Base-by-base conservation (phyloP, 1,140 invertebrate genomes). In the Schlechtendalia chinensis region DNA sequence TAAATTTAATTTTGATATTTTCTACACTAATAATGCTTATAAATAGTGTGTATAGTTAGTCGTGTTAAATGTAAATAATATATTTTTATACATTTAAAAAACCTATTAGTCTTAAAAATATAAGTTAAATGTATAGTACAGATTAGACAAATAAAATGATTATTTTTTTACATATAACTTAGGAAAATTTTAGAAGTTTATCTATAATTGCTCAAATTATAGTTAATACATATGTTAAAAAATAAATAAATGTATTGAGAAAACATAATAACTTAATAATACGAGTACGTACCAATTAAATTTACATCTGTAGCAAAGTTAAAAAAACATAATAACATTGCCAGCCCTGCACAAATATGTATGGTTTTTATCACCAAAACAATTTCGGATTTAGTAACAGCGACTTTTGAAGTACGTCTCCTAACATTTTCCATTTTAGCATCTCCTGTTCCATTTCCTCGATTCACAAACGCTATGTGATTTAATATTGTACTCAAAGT, bases 391-490 rank as follows among this genome's bases (percentile, higher is more conserved):
- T 79, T 79, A 22, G 75, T 79, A 14, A 79, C 39, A 50, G 75
- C 39, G 0, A 79, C 75, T 29, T 79, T 79, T 17, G 75, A 79
- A 50, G 75, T 19, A 47, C 75, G 75, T 61, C 75, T 79, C 19
- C 75, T 61, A 29, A 61, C 75, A 47, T 79, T 79, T 11, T 79
- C 75, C 75, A 61, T 79, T 50, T 79, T 79, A 27, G 75, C 58
- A 61, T 79, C 75, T 14, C 75, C 75, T 61, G 56, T 24, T 45
- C 39, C 39, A 50, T 59, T 79, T 45, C 75, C 75, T 50, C 75
- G 75, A 84, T 89, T 89, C 45, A 89, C 88, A 82, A 89, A 89
- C 17, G 89, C 89, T 63, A 90, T 90, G 82, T 90, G 89, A 83
- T 89, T 89, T 65, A 90, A 82, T 82, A 90, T 89, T 5, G 89